Evolutionary conservation across 2,113 vertebrate species (phyloP).

Genomic region (Chionodraco myersi): DNA sequence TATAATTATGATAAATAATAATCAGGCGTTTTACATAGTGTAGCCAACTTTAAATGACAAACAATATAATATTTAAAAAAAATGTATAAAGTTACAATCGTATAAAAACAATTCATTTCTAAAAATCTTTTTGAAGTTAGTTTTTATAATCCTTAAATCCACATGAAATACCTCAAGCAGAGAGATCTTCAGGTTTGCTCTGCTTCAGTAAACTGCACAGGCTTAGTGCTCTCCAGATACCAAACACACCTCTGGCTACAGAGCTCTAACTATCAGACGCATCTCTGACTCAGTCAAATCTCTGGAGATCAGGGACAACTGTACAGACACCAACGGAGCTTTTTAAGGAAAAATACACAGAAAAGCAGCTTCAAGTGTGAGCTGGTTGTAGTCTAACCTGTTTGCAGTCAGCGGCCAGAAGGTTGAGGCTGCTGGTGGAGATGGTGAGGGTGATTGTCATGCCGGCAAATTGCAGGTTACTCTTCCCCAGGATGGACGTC

Average conservation of each 20-base stretch:
- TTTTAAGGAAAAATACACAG: background rate
- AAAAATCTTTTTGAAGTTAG: background rate
- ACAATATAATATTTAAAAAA: background rate
- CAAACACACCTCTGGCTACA: conserved; percentile 20
- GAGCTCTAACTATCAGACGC: conserved; percentile 6
- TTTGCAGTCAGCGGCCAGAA: conserved; percentile 97
- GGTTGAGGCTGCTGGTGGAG: conserved; percentile 98
- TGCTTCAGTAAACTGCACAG: conserved; percentile 20
- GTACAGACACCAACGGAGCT: background rate
- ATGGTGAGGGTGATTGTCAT: conserved; percentile 98
- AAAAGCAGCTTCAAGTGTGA: background rate
- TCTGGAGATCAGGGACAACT: conserved; percentile 17
- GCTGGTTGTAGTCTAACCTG: conserved; percentile 85
- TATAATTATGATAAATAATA: background rate
- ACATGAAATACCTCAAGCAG: conserved; percentile 1
- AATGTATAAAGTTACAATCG: background rate
- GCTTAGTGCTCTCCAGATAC: conserved; percentile 27
- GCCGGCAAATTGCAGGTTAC: conserved; percentile 97
- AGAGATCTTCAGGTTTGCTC: conserved; percentile 14
- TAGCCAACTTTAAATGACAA: background rate
- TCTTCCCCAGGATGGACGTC: conserved; percentile 94
- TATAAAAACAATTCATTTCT: background rate
- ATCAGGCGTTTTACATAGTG: background rate
- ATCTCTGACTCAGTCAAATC: conserved; percentile 29
- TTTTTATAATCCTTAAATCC: conserved; percentile 8